phyloP scores from a whole-genome alignment of 1,140 invertebrate species.

The Bombus superbus region DNA sequence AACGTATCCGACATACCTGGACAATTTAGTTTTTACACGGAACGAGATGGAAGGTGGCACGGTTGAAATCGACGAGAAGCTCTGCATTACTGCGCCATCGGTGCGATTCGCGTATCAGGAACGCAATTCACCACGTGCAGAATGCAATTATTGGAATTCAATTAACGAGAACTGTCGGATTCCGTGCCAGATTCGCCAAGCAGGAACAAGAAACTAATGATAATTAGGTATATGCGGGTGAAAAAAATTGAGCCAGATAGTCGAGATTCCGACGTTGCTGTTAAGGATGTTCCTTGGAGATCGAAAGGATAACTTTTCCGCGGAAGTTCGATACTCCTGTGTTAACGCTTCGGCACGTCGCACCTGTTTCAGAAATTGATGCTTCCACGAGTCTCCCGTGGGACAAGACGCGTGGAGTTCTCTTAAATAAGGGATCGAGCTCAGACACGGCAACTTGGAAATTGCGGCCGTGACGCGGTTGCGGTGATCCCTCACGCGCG shows the following conservation, averaged over 20 bases:
- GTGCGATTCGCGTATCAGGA: constrained; percentile 16
- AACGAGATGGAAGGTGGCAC: not conserved
- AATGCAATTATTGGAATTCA: constrained; percentile 47
- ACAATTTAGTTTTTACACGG: constrained; percentile 8
- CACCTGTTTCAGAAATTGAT: constrained; percentile 78
- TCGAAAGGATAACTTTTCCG: constrained; percentile 19
- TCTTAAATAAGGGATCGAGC: constrained; percentile 73
- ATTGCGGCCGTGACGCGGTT: constrained; percentile 60
- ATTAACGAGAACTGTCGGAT: constrained; percentile 25
- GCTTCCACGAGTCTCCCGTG: constrained; percentile 59
- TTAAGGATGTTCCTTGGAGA: not conserved
- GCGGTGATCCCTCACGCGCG: constrained; percentile 61
- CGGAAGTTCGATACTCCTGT: not conserved
- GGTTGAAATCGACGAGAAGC: not conserved
- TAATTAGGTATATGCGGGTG: not conserved
- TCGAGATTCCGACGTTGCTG: not conserved
- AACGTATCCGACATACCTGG: constrained; percentile 40
- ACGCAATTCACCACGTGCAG: constrained; percentile 28
- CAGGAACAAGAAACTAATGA: not conserved
- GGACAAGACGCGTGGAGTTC: constrained; percentile 48
- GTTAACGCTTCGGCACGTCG: constrained; percentile 68
- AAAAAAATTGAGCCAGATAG: not conserved
- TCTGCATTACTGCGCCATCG: not conserved
- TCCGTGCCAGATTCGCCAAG: not conserved
- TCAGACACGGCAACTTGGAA: constrained; percentile 61